phyloP scores from a whole-genome alignment of 1,140 invertebrate species.

The Onthophagus taurus region DNA sequence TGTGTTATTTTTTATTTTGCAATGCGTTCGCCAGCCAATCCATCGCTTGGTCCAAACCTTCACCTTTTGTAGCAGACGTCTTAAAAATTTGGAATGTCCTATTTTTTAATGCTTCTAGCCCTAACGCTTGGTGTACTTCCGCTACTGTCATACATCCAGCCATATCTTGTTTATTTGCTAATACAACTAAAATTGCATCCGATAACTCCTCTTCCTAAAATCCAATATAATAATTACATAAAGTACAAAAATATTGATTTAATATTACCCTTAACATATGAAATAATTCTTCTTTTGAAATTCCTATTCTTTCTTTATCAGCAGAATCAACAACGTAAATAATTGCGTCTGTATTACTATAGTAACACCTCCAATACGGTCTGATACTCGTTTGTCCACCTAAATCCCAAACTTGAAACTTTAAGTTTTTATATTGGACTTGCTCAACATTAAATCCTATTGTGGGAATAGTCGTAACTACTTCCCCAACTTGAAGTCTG shows the following conservation, averaged over 20 bases:
- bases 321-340: conserved; percentile 99
- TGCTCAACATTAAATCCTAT: conserved; percentile 98
- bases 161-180: conserved; percentile 99
- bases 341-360: conserved; percentile 99
- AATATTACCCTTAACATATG: conserved; percentile 81
- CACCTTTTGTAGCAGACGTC: conserved; percentile 97
- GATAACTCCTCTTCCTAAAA: conserved; percentile 91
- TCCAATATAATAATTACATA: background rate
- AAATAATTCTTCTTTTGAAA: conserved; percentile 96
- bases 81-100: conserved; percentile 99
- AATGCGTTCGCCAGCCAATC: conserved; percentile 92
- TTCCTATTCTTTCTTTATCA: conserved; percentile 96
- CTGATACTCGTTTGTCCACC: conserved; percentile 96
- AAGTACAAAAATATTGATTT: background rate
- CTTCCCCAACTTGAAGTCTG: conserved; percentile 96
- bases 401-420: conserved; percentile 97
- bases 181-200: conserved; percentile 87
- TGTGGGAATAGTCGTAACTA: conserved; percentile 98
- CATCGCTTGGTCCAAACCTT: conserved; percentile 97
- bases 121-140: conserved; percentile 94
- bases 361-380: conserved; percentile 99
- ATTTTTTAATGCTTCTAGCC: conserved; percentile 89
- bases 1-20: conserved; percentile 70
- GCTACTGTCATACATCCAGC: conserved; percentile 91
- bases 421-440: conserved; percentile 92